These are phyloP conservation scores for Tokudaia tokunoshimensis DNA, from an alignment of 2,797 vertebrate species.

Conservation along the genomic window DNA sequence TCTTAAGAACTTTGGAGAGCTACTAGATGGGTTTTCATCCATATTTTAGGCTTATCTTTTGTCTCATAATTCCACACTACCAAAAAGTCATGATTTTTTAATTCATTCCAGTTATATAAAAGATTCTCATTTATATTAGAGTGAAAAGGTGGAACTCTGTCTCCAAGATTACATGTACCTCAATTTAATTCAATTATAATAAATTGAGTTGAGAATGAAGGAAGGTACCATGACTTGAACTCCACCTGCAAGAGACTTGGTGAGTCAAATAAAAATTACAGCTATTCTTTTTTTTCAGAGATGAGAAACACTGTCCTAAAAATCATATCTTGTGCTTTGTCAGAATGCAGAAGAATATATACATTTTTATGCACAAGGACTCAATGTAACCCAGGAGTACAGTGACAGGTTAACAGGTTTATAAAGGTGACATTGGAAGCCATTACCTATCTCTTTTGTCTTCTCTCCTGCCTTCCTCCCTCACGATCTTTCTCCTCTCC, in stretches of 20 bases:
- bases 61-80: not conserved
- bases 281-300: not conserved
- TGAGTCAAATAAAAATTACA: constrained; percentile 43
- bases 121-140: not conserved
- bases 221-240: not conserved
- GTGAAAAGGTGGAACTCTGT: not conserved
- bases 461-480: no score
- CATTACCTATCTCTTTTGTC: not conserved
- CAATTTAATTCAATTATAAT: constrained; percentile 11
- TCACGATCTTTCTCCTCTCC: not conserved
- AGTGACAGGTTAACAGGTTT: constrained; percentile 32
- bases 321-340: constrained; percentile 46
- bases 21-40: fast-evolving
- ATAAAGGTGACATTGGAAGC: not conserved
- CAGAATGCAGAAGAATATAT: constrained; percentile 54
- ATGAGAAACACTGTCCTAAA: not conserved
- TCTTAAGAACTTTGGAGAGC: not conserved
- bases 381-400: not conserved
- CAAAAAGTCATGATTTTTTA: not conserved
- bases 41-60: not conserved
- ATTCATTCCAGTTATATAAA: not conserved
- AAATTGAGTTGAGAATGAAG: not conserved
- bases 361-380: not conserved
- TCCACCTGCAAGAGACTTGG: not conserved
- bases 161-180: not conserved